phyloP scores from a whole-genome alignment of 2,113 vertebrate species.

The Neofelis nebulosa region DNA sequence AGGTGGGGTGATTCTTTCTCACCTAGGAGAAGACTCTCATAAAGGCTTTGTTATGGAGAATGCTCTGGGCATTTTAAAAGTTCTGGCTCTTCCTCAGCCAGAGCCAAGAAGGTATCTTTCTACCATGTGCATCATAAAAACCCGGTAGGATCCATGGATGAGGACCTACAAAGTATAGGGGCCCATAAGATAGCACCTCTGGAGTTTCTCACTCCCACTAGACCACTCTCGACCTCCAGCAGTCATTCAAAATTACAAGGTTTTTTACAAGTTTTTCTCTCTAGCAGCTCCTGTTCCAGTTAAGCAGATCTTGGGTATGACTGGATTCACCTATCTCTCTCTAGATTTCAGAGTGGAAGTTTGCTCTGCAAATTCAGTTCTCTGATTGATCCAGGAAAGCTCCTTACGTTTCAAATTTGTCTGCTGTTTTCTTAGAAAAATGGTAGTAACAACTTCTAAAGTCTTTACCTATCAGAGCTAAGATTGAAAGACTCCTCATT shows the following conservation, averaged over 20 bases:
- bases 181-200: accelerated
- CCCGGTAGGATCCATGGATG: neutral
- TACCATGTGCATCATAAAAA: neutral
- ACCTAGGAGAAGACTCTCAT: neutral
- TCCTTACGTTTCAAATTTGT: neutral
- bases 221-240: neutral
- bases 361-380: neutral
- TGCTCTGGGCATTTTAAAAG: neutral
- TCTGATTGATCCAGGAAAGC: neutral
- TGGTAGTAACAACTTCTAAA: neutral
- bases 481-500: neutral
- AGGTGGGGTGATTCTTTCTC: neutral
- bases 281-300: neutral
- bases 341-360: neutral
- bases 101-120: neutral
- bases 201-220: neutral
- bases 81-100: neutral
- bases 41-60: neutral
- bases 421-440: neutral
- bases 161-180: neutral
- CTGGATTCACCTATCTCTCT: neutral
- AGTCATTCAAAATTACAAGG: neutral
- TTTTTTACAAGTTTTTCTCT: neutral
- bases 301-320: neutral
- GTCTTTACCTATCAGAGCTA: neutral